Conservation (phyloP, 2,113 vertebrate genomes). For the Calonectris borealis region DNA sequence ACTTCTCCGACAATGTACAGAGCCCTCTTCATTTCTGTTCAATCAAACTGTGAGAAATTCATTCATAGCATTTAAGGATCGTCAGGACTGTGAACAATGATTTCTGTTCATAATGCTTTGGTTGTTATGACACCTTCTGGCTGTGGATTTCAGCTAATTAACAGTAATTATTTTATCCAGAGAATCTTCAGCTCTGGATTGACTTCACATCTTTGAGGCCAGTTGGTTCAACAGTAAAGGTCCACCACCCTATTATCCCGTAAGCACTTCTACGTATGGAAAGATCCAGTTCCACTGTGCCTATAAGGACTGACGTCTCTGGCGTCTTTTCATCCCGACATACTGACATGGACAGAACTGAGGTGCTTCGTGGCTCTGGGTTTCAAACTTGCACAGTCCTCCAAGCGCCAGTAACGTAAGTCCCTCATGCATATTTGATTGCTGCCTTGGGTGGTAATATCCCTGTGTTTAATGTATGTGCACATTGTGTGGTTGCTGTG, state of each 20-base stretch:
- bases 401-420: not conserved
- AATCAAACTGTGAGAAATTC: not conserved
- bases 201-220: not conserved
- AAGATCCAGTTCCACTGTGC: not conserved
- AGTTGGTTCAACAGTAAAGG: not conserved
- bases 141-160: slow-evolving; percentile 53
- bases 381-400: not conserved
- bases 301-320: rapidly evolving
- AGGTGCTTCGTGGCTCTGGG: not conserved
- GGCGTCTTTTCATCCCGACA: not conserved
- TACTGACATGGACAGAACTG: not conserved
- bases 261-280: not conserved
- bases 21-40: not conserved
- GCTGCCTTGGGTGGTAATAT: slow-evolving; percentile 6
- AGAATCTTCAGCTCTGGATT: not conserved
- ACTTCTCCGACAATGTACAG: not conserved
- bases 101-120: slow-evolving; percentile 32
- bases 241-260: not conserved
- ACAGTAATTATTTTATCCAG: slow-evolving; percentile 1
- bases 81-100: not conserved
- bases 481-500: slow-evolving; percentile 54
- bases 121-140: slow-evolving; percentile 60
- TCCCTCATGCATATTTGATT: slow-evolving; percentile 14
- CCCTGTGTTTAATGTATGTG: slow-evolving; percentile 14
- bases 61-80: not conserved